Evolutionary conservation across 2,888 invertebrate genomes (phyloP), one percentile per base, ranked within the genome.

Genomic region (Onthophagus sagittarius): DNA sequence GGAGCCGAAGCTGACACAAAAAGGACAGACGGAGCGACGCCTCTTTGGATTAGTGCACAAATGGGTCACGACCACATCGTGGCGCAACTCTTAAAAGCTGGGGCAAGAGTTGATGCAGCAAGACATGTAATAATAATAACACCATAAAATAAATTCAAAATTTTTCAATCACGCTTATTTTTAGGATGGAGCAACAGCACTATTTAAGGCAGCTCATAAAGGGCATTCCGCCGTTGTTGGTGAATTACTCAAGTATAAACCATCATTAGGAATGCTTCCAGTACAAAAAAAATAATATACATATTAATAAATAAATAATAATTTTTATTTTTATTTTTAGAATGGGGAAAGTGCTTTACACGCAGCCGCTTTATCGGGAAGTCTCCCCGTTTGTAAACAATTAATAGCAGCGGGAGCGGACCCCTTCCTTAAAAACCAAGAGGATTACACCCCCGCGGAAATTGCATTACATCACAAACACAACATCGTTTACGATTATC

Each of bases 151-250:
- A 53, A n/a, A 67, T 15, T 9, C 9, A 15, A 4, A 0, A 0
- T 31, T 31, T 67, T 67, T 64, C 14, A 13, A 64, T 23, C 14
- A 73, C 76, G 76, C 78, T 78, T 77, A 76, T 76, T 85, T 84
- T 63, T 85, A 95, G 94, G 95, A 97, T 86, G 97, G 97, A 64
- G 97, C 97, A 62, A 97, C 97, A 0, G 94, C 97, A 0, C 86
- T 98, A 75, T 97, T 97, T 86, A 98, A 98, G 85, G 97, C 97
- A 53, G 92, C 96, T 53, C 97, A 98, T 85, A 98, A 98, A 87
- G 97, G 97, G 0, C 96, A 96, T 85, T 89, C 92, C 1, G 93
- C 93, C 7, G 97, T 97, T 1, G 93, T 96, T 0, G 90, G 90
- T 0, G 95, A 95, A 83, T 86, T 97, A 77, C 89, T 98, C 73